Percentiles rank a stretch among this genome's conserved stretches.
Conservation (phyloP, 2,888 invertebrate genomes). For the Eupithecia abbreviata region DNA sequence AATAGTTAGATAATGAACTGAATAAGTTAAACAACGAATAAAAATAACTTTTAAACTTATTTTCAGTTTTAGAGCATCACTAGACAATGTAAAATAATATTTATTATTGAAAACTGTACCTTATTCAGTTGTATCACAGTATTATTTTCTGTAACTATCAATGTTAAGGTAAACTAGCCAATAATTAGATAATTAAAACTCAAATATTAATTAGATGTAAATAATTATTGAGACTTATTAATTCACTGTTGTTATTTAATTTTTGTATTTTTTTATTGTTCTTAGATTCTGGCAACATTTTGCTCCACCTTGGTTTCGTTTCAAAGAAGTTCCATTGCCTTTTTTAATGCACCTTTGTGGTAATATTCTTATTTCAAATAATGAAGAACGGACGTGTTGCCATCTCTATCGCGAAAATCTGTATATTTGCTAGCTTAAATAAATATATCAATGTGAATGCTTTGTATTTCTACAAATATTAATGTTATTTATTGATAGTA, state of each 20-base stretch:
- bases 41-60: slow-evolving; percentile 6
- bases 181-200: slow-evolving; percentile 15
- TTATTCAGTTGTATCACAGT: neutral
- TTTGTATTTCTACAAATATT: slow-evolving; percentile 74
- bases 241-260: slow-evolving; percentile 24
- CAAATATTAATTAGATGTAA: slow-evolving; percentile 15
- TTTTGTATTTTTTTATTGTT: slow-evolving; percentile 6
- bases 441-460: slow-evolving; percentile 62
- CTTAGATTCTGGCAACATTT: neutral
- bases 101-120: neutral
- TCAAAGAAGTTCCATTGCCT: neutral
- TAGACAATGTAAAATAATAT: slow-evolving; percentile 1
- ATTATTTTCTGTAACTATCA: slow-evolving; percentile 2
- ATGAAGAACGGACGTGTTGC: slow-evolving; percentile 50
- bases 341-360: slow-evolving; percentile 4
- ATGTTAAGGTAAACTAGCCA: slow-evolving; percentile 12
- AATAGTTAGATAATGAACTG: slow-evolving; percentile 67
- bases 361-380: slow-evolving; percentile 38
- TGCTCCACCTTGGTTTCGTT: neutral
- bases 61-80: slow-evolving; percentile 14
- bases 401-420: slow-evolving; percentile 68
- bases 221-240: slow-evolving; percentile 24
- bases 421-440: slow-evolving; percentile 75
- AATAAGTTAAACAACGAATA: slow-evolving; percentile 37
- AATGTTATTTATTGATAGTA: slow-evolving; percentile 82